phyloP scores from a whole-genome alignment of 1,140 invertebrate genomes.

The Rhizoglyphus robini region DNA sequence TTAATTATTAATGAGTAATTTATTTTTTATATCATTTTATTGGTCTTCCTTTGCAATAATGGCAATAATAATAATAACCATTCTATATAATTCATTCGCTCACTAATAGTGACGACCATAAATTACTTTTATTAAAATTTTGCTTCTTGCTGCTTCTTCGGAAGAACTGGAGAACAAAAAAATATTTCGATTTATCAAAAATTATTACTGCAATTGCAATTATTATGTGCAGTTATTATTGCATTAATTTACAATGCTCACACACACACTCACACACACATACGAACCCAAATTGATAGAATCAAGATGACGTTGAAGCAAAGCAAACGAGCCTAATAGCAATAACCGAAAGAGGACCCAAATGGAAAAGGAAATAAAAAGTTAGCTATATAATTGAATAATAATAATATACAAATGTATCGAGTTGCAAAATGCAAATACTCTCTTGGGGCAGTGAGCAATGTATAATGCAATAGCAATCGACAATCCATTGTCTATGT shows the following conservation, averaged over 20 bases:
- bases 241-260: too few species aligned
- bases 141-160: background rate
- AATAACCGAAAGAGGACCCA: background rate
- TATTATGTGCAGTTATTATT: too few species aligned
- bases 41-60: background rate
- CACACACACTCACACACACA: too few species aligned
- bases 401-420: background rate
- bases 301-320: background rate
- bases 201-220: background rate
- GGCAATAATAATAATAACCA: background rate
- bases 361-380: background rate
- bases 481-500: too few species aligned
- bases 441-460: background rate
- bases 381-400: background rate
- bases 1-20: background rate
- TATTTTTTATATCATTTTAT: background rate
- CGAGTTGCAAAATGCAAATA: background rate
- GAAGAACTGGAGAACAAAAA: background rate
- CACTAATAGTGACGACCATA: background rate
- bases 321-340: background rate
- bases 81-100: background rate
- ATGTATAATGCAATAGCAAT: background rate
- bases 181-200: background rate
- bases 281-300: background rate
- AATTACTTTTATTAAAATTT: background rate